These are phyloP conservation scores for Penelope pileata DNA, from an alignment of 2,113 vertebrate genomes.

Conservation along the genomic window DNA sequence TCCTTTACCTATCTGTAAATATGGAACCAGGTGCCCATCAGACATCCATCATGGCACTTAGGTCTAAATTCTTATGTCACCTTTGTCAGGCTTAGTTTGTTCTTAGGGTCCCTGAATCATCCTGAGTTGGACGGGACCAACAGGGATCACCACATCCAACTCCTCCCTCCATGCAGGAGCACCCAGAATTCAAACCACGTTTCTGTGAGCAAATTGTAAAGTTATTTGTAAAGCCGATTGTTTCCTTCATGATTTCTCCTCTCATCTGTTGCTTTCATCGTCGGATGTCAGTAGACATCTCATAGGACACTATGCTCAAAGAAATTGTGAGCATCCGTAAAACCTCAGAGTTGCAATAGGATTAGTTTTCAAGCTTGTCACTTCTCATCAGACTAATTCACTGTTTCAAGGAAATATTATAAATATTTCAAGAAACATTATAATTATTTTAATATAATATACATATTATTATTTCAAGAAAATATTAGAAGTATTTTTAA, in stretches of 20 bases:
- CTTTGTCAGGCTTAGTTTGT: neutral
- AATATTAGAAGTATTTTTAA: neutral
- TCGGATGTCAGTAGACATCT: neutral
- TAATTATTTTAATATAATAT: too few relatives aligned
- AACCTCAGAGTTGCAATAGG: neutral
- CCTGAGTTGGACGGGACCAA: neutral
- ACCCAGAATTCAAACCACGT: neutral
- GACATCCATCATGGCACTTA: neutral
- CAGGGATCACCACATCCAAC: neutral
- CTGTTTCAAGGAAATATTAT: neutral
- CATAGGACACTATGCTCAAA: neutral
- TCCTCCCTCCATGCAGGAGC: neutral
- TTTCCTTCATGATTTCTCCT: fast-evolving
- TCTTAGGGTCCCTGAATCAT: neutral
- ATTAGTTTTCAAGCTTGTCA: neutral
- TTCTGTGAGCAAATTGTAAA: neutral
- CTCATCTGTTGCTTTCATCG: fast-evolving
- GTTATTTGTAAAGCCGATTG: neutral
- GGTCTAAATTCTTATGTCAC: fast-evolving
- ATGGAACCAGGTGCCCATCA: fast-evolving
- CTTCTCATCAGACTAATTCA: neutral
- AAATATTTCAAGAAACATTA: too few relatives aligned
- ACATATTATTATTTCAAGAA: neutral
- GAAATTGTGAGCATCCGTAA: neutral
- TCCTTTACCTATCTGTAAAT: fast-evolving